These are phyloP conservation scores for Zaprionus ornatus DNA, from an alignment of 1,140 invertebrate species.

Conservation along the genomic window DNA sequence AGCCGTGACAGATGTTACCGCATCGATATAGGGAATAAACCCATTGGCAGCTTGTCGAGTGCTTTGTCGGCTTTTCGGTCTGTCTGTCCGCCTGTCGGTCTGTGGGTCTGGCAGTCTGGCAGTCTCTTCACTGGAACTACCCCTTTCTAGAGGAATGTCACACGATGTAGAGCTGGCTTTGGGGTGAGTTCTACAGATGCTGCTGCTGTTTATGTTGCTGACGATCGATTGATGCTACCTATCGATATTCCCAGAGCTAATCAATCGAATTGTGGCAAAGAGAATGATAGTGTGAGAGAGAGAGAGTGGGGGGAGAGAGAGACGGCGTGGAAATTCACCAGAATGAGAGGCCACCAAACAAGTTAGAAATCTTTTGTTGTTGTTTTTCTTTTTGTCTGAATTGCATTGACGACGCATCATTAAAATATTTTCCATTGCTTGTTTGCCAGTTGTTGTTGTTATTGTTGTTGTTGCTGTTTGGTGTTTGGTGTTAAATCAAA, in stretches of 20 bases:
- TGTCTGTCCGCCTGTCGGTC: conserved; percentile 18
- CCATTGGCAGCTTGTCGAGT: conserved; percentile 69
- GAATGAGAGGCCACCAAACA: conserved; percentile 67
- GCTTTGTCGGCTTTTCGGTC: conserved; percentile 28
- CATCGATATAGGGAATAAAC: conserved; percentile 51
- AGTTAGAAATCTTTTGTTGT: conserved; percentile 76
- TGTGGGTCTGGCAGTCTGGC: conserved; percentile 1
- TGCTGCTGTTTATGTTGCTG: not conserved
- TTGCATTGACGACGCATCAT: conserved; percentile 76
- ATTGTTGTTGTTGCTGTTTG: conserved; percentile 19
- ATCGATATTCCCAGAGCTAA: conserved; percentile 54
- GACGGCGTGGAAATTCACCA: conserved; percentile 3
- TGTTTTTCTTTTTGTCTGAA: conserved; percentile 59
- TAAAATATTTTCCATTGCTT: conserved; percentile 76
- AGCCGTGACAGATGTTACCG: conserved; percentile 77
- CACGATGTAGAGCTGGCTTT: not conserved
- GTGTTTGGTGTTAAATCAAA: conserved; percentile 78
- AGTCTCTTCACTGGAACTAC: conserved; percentile 5
- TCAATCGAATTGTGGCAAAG: conserved; percentile 52
- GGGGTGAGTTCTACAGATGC: conserved; percentile 3
- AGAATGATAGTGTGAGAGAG: conserved; percentile 24
- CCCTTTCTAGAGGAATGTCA: conserved; percentile 11
- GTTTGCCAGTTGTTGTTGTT: conserved; percentile 37
- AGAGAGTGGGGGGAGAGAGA: conserved; percentile 14
- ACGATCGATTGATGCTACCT: conserved; percentile 15